Evolutionary conservation across 1,140 invertebrate species (phyloP).

Genomic region (fruit fly (Drosophila melanogaster)): DNA sequence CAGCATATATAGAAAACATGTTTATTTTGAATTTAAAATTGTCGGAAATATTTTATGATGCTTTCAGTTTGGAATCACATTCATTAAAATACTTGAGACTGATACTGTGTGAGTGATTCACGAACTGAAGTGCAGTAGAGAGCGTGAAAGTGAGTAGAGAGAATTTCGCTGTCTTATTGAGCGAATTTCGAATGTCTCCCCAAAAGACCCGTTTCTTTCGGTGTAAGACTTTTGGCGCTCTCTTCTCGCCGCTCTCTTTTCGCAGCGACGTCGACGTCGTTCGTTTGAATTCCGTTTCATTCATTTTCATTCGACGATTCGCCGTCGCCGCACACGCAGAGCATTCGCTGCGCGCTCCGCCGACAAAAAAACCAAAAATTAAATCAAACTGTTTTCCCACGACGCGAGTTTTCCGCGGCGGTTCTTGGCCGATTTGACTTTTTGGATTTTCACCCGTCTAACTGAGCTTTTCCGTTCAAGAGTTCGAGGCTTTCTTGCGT

Average conservation of each 20-base stretch:
- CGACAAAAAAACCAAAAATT: slow-evolving; percentile 18
- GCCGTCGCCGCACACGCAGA: slow-evolving; percentile 38
- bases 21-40: not conserved
- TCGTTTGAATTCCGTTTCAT: slow-evolving; percentile 17
- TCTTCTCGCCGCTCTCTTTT: slow-evolving; percentile 13
- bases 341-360: slow-evolving; percentile 23
- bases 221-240: not conserved
- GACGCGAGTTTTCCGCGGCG: slow-evolving; percentile 23
- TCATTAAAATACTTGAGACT: too few relatives aligned
- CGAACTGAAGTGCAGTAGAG: too few relatives aligned
- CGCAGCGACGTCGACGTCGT: slow-evolving; percentile 9
- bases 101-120: too few relatives aligned
- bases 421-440: slow-evolving; percentile 10
- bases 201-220: not conserved
- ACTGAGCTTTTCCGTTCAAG: slow-evolving; percentile 2
- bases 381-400: slow-evolving; percentile 19
- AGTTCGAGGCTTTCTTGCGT: slow-evolving; percentile 22
- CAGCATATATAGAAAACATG: not conserved
- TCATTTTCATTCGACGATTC: slow-evolving; percentile 41
- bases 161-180: too few relatives aligned
- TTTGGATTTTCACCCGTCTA: slow-evolving; percentile 21
- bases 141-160: too few relatives aligned
- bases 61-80: too few relatives aligned
- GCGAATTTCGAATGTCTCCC: too few relatives aligned
- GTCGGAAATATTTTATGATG: too few relatives aligned